phyloP scores from a whole-genome alignment of 1,140 invertebrate species.

The Anastrepha ludens region DNA sequence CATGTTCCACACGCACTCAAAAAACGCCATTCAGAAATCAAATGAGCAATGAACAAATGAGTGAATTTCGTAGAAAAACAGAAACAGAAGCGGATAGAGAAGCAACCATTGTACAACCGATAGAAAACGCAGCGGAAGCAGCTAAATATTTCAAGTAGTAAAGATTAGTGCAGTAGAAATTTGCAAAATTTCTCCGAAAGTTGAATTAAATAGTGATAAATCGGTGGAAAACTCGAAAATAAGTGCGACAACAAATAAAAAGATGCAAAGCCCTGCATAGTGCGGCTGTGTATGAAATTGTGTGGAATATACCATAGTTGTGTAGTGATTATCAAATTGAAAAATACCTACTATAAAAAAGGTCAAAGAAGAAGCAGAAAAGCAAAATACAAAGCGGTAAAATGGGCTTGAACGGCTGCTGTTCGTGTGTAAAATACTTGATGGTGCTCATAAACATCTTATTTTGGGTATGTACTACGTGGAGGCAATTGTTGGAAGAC shows the following conservation, averaged over 20 bases:
- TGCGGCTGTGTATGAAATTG: background rate
- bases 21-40: conserved; percentile 31
- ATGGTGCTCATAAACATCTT: conserved; percentile 82
- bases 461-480: conserved; percentile 81
- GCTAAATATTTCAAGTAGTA: background rate
- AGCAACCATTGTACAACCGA: background rate
- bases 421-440: conserved; percentile 81
- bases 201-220: conserved; percentile 1
- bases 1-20: background rate
- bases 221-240: background rate
- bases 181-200: background rate
- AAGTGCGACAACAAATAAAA: background rate
- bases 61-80: conserved; percentile 12
- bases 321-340: background rate
- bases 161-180: conserved; percentile 37
- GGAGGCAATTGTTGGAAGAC: background rate
- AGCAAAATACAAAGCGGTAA: conserved; percentile 56
- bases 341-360: conserved; percentile 50
- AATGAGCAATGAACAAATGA: conserved; percentile 28
- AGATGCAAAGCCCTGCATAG: background rate
- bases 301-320: background rate
- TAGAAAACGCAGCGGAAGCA: background rate
- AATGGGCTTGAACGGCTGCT: conserved; percentile 82
- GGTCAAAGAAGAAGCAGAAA: conserved; percentile 18
- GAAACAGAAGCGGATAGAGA: conserved; percentile 40